Conservation (phyloP, 2,113 vertebrate species). For the Corydoras sp. region DNA sequence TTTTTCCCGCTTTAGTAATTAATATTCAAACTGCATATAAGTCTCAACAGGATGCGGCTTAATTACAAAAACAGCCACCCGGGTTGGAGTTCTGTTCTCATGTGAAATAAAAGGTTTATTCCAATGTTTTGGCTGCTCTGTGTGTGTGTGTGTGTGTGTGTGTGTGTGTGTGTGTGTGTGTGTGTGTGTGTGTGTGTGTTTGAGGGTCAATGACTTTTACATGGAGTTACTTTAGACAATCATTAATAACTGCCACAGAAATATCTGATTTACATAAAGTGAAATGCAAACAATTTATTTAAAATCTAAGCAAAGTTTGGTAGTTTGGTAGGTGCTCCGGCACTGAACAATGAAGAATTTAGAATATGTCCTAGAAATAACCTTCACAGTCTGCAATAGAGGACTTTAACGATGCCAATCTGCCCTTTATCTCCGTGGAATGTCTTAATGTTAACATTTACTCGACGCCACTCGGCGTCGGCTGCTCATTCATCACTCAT, state of each 20-base stretch:
- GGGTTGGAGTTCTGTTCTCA: background rate
- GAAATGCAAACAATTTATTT: background rate
- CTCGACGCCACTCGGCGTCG: constrained; percentile 19
- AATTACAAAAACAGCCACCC: no score
- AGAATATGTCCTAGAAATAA: background rate
- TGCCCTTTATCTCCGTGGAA: constrained; percentile 24
- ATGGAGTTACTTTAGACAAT: constrained; percentile 22
- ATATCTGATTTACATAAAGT: background rate
- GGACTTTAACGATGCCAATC: background rate
- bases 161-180: no score
- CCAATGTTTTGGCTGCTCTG: background rate
- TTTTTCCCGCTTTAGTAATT: no score
- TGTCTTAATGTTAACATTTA: constrained; percentile 49
- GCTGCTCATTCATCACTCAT: constrained; percentile 27
- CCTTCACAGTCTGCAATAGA: background rate
- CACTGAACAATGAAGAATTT: no score
- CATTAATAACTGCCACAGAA: constrained; percentile 10
- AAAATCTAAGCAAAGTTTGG: no score
- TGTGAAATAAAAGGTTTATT: background rate
- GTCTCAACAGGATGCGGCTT: no score
- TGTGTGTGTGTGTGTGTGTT: background rate
- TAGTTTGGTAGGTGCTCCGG: no score
- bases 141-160: background rate
- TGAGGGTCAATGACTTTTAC: constrained; percentile 17
- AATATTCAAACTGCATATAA: no score